phyloP scores from a whole-genome alignment of 1,140 invertebrate species.

The Drosophila simulans region DNA sequence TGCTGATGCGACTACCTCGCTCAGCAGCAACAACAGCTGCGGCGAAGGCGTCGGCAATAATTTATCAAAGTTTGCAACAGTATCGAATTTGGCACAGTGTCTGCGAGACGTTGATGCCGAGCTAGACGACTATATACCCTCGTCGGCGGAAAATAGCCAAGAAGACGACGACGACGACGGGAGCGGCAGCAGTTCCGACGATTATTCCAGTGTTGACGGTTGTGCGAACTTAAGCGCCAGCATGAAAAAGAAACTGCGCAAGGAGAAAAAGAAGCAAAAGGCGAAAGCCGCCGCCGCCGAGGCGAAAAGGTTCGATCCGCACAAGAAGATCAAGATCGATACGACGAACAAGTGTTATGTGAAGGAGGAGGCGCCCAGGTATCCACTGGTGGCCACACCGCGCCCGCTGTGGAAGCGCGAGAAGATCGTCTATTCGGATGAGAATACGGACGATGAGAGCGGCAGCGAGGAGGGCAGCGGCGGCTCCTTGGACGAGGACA shows the following conservation, averaged over 20 bases:
- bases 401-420: slow-evolving; percentile 86
- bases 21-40: slow-evolving; percentile 64
- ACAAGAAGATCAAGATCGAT: slow-evolving; percentile 84
- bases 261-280: slow-evolving; percentile 76
- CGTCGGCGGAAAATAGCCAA: slow-evolving; percentile 72
- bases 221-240: slow-evolving; percentile 65
- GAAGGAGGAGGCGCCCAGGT: slow-evolving; percentile 86
- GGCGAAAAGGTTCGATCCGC: slow-evolving; percentile 74
- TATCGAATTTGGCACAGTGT: slow-evolving; percentile 84
- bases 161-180: slow-evolving; percentile 21
- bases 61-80: slow-evolving; percentile 85
- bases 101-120: slow-evolving; percentile 84
- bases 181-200: slow-evolving; percentile 55
- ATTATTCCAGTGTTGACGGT: slow-evolving; percentile 75
- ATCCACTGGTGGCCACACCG: slow-evolving; percentile 86
- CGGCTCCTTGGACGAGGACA: slow-evolving; percentile 60
- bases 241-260: slow-evolving; percentile 83
- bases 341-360: slow-evolving; percentile 83
- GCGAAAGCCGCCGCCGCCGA: slow-evolving; percentile 53
- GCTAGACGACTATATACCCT: slow-evolving; percentile 82
- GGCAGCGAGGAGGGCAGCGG: slow-evolving; percentile 63
- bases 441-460: slow-evolving; percentile 78
- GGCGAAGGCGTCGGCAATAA: slow-evolving; percentile 75
- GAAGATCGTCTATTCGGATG: slow-evolving; percentile 79
- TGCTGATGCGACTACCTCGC: slow-evolving; percentile 12